These are phyloP conservation scores for Leucoma salicis DNA, from an alignment of 2,888 invertebrate species.

Conservation along the genomic window DNA sequence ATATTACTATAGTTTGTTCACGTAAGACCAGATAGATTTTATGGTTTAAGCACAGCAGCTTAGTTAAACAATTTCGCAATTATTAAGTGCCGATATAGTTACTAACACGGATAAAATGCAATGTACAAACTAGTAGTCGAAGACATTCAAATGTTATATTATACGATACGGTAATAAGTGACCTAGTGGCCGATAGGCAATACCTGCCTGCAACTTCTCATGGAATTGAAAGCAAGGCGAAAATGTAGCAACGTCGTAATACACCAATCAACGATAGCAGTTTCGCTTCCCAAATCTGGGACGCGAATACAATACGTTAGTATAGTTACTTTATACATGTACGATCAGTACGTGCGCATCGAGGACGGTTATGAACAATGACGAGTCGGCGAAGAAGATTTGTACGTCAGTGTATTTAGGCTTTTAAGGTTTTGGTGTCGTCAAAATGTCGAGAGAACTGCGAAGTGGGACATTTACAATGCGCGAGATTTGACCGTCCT, in stretches of 20 bases:
- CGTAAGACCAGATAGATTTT: no score
- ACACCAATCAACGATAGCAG: slow-evolving; percentile 73
- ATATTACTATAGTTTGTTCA: no score
- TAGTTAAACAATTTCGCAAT: slow-evolving; percentile 1
- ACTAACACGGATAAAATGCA: slow-evolving; percentile 29
- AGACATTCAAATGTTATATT: slow-evolving; percentile 30
- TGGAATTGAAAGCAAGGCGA: slow-evolving; percentile 76
- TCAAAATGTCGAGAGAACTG: slow-evolving; percentile 67
- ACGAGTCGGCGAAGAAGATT: slow-evolving; percentile 58
- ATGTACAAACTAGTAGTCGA: slow-evolving; percentile 22
- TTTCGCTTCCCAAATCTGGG: slow-evolving; percentile 75
- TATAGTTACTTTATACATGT: slow-evolving; percentile 44
- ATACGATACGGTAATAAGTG: slow-evolving; percentile 52
- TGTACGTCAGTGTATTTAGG: slow-evolving; percentile 49
- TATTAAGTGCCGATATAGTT: slow-evolving; percentile 6
- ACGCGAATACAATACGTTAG: slow-evolving; percentile 61
- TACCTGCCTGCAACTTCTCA: slow-evolving; percentile 70
- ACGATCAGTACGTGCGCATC: slow-evolving; percentile 54
- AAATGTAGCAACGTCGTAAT: slow-evolving; percentile 74
- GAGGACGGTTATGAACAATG: slow-evolving; percentile 56
- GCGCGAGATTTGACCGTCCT: slow-evolving; percentile 73
- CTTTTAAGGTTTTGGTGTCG: slow-evolving; percentile 74
- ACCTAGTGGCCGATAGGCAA: slow-evolving; percentile 70
- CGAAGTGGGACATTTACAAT: slow-evolving; percentile 73
- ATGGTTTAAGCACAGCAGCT: neutral